Percentiles rank a stretch among this genome's conserved stretches.
phyloP scores from a whole-genome alignment of 2,113 vertebrate species.

The Colinus virginianus region DNA sequence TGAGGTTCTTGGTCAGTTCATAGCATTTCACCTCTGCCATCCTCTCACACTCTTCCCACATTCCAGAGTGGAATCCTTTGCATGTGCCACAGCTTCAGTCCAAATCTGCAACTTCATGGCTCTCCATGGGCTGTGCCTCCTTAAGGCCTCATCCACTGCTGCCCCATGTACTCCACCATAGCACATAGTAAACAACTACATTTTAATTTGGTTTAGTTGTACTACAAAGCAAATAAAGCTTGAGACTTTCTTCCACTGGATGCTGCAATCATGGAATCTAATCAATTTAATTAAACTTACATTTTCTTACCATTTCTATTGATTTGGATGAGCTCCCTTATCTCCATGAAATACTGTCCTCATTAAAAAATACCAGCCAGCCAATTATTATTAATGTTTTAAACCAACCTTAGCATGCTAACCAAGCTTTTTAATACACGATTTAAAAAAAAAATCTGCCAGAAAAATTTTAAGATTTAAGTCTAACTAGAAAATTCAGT shows the following conservation, averaged over 20 bases:
- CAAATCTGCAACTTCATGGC: not conserved
- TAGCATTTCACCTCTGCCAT: not conserved
- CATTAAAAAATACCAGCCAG: constrained; percentile 9
- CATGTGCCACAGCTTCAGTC: not conserved
- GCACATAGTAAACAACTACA: not conserved
- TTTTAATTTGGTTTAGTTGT: not conserved
- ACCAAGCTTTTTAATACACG: not conserved
- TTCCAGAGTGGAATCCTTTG: not conserved
- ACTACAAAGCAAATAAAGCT: not conserved
- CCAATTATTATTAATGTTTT: not conserved
- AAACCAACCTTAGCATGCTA: not conserved
- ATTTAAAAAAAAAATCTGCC: not conserved
- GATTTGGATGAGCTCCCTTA: constrained; percentile 10
- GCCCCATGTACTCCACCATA: fast-evolving
- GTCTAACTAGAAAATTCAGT: not conserved
- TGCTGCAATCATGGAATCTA: not conserved
- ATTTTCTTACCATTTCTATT: constrained; percentile 16
- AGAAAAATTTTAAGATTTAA: not conserved
- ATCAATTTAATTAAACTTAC: constrained; percentile 11
- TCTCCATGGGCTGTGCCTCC: not conserved
- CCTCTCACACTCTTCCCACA: not conserved
- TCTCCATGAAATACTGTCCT: not conserved
- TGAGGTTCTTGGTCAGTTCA: fast-evolving
- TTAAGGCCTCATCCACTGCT: not conserved
- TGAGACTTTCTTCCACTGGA: not conserved